phyloP scores from a whole-genome alignment of 2,113 vertebrate species.

The Glareola pratincola region DNA sequence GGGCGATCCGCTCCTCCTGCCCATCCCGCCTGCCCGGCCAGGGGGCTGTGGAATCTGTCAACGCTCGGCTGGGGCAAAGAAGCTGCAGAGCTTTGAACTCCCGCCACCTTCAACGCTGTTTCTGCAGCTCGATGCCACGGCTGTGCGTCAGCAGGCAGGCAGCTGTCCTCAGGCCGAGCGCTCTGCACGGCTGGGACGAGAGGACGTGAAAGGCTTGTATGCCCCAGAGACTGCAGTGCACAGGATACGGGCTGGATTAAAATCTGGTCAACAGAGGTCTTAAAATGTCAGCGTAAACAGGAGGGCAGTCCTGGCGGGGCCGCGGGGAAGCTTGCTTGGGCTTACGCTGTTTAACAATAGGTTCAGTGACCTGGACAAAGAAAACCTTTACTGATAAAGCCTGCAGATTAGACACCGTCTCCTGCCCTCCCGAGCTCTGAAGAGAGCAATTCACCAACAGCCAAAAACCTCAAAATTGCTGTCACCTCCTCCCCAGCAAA shows the following conservation, averaged over 20 bases:
- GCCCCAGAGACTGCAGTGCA: slow-evolving; percentile 39
- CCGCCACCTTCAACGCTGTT: neutral
- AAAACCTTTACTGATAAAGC: slow-evolving; percentile 24
- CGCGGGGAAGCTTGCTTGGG: neutral
- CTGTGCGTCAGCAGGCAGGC: neutral
- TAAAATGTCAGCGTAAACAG: slow-evolving; percentile 48
- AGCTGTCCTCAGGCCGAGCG: neutral
- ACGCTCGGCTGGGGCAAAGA: neutral
- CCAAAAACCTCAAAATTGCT: neutral
- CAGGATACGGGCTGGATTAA: slow-evolving; percentile 36
- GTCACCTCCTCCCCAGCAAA: neutral
- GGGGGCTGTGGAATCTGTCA: neutral
- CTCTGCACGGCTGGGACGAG: neutral
- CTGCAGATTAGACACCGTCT: neutral
- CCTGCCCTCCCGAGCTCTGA: neutral
- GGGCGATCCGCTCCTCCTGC: neutral
- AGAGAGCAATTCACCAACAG: neutral
- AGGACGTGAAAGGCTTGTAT: neutral
- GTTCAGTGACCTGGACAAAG: slow-evolving; percentile 55
- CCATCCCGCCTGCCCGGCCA: neutral
- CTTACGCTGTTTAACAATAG: slow-evolving; percentile 52
- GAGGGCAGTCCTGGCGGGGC: slow-evolving; percentile 40
- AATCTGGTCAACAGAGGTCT: slow-evolving; percentile 59
- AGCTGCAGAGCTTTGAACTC: neutral
- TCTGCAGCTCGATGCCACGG: neutral